A percentile compares a stretch with the other conserved stretches of the same genome.
Evolutionary conservation across 2,888 invertebrate species (phyloP).

Genomic region (Philhelius pedissequus): DNA sequence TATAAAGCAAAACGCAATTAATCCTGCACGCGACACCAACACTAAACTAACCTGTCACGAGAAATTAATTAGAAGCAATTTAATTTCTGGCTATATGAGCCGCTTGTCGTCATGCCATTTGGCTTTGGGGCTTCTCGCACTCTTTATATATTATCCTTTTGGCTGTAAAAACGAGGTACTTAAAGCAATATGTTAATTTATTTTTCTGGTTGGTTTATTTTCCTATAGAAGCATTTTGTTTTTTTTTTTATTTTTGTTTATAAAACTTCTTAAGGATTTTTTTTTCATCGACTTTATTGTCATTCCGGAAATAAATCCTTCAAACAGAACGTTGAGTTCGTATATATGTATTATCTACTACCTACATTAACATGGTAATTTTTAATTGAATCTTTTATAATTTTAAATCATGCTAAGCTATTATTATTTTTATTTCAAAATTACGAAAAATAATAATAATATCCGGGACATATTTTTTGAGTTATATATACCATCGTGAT

Average conservation of each 20-base stretch:
- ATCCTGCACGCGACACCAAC: constrained; percentile 34
- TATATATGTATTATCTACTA: no score
- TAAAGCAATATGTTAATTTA: constrained; percentile 59
- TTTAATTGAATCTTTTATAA: no score
- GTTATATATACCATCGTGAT: no score
- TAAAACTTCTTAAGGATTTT: neutral
- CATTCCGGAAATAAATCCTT: constrained; percentile 20
- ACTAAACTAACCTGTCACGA: constrained; percentile 23
- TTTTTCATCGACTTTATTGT: constrained; percentile 36
- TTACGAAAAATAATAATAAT: no score
- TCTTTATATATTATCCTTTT: neutral
- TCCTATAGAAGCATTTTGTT: neutral
- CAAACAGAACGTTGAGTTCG: no score
- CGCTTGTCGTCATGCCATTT: constrained; percentile 38
- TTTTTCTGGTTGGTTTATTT: neutral
- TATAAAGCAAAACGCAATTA: constrained; percentile 15
- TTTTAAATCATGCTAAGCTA: no score
- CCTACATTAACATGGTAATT: no score
- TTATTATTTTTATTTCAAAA: no score
- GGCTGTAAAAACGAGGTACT: constrained; percentile 45
- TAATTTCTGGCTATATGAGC: constrained; percentile 17
- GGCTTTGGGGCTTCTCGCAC: neutral
- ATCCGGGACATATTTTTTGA: no score
- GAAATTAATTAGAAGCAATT: constrained; percentile 59
- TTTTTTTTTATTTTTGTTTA: neutral